A percentile compares a stretch with the other conserved stretches of the same genome.
Evolutionary conservation across 2,113 vertebrate species (phyloP).

Genomic region (Cacatua alba): DNA sequence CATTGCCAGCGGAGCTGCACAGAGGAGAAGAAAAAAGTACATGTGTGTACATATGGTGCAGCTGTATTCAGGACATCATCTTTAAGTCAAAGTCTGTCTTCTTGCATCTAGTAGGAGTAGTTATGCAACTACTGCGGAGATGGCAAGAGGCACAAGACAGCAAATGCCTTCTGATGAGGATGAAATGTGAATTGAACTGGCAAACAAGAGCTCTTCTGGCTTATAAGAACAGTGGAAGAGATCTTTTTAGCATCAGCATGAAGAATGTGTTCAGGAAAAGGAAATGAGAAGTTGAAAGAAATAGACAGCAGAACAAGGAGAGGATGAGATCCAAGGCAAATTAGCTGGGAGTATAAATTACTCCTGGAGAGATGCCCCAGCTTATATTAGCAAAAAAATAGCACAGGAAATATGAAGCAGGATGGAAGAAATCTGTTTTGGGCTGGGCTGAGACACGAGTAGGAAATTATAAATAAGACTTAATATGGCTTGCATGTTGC

Average conservation of each 20-base stretch:
- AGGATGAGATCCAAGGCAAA: not conserved
- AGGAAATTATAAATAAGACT: not conserved
- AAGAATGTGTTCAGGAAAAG: not conserved
- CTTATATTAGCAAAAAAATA: not conserved
- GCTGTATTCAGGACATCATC: not conserved
- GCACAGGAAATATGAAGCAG: not conserved
- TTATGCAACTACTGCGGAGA: not conserved
- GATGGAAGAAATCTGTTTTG: not conserved
- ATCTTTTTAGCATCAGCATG: not conserved
- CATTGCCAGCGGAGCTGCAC: not conserved
- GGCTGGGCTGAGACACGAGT: not conserved
- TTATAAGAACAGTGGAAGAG: not conserved
- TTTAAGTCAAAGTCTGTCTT: not conserved
- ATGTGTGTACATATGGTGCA: not conserved
- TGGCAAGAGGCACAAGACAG: not conserved
- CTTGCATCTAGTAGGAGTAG: not conserved
- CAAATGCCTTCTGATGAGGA: not conserved
- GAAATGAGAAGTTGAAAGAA: not conserved
- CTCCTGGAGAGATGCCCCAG: not conserved
- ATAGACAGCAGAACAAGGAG: not conserved
- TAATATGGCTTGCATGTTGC: not conserved
- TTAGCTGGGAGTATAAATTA: not conserved
- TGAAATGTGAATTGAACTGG: not conserved
- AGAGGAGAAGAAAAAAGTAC: not conserved
- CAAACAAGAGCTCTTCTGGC: not conserved